Evolutionary conservation across 1,140 invertebrate genomes (phyloP).

Genomic region (Papilio polytes): DNA sequence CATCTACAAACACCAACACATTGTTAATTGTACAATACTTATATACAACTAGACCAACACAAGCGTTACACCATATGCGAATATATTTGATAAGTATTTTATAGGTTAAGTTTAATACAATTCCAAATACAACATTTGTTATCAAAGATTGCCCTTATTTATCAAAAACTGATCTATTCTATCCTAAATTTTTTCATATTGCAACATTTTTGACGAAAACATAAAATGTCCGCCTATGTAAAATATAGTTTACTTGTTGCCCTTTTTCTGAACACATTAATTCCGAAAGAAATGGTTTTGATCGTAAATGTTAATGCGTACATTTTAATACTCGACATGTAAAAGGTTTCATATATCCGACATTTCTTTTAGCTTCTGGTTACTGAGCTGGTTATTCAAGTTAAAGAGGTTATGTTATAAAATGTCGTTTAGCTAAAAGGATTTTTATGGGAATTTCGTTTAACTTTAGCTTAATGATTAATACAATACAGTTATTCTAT

Average conservation of each 20-base stretch:
- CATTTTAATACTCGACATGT: not conserved
- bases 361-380: not conserved
- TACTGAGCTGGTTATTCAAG: not conserved
- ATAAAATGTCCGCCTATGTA: no score
- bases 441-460: not conserved
- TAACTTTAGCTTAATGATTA: not conserved
- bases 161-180: not conserved
- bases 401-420: not conserved
- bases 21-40: constrained; percentile 43
- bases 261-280: not conserved
- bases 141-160: no score
- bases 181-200: not conserved
- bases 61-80: not conserved
- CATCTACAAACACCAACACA: constrained; percentile 80
- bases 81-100: no score
- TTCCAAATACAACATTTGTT: no score
- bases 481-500: not conserved
- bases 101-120: no score
- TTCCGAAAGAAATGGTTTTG: not conserved
- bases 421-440: not conserved
- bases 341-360: not conserved
- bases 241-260: not conserved
- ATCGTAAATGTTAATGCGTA: not conserved
- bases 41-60: constrained; percentile 1
- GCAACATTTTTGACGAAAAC: not conserved